phyloP scores from a whole-genome alignment of 2,113 vertebrate species.

The Sigmodon hispidus region DNA sequence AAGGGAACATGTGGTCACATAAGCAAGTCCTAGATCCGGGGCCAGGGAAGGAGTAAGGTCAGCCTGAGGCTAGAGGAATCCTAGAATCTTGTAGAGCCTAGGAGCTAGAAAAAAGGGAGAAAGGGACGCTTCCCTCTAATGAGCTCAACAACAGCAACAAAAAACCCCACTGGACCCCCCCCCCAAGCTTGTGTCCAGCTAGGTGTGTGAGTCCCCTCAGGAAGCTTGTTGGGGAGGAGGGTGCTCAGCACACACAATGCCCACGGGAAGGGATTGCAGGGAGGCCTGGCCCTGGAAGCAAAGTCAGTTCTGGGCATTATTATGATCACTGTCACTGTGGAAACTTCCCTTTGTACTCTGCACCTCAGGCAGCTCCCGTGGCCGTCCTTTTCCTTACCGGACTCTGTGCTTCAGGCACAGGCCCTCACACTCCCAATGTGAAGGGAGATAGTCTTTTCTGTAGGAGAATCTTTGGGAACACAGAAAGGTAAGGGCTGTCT shows the following conservation, averaged over 20 bases:
- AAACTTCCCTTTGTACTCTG: not conserved
- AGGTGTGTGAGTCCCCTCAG: not conserved
- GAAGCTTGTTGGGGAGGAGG: not conserved
- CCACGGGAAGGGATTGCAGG: not conserved
- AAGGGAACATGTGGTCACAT: not conserved
- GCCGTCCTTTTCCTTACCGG: not conserved
- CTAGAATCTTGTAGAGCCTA: not conserved
- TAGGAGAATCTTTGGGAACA: not conserved
- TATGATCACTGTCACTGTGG: accelerated
- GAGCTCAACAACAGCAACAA: not conserved
- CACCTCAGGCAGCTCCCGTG: not conserved
- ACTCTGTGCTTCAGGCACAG: accelerated
- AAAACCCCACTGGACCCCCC: not conserved
- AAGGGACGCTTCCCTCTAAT: not conserved
- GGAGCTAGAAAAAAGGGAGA: not conserved
- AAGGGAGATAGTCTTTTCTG: not conserved
- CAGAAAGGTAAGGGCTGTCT: accelerated
- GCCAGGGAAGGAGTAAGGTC: not conserved
- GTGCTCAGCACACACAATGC: accelerated
- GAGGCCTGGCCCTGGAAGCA: not conserved
- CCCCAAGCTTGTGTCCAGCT: not conserved
- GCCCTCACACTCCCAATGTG: not conserved
- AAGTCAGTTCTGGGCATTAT: accelerated
- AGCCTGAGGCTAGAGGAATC: not conserved
- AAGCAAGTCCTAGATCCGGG: not conserved